These are phyloP conservation scores for Pipistrellus pygmaeus DNA, from an alignment of 2,797 vertebrate species.

Conservation along the genomic window DNA sequence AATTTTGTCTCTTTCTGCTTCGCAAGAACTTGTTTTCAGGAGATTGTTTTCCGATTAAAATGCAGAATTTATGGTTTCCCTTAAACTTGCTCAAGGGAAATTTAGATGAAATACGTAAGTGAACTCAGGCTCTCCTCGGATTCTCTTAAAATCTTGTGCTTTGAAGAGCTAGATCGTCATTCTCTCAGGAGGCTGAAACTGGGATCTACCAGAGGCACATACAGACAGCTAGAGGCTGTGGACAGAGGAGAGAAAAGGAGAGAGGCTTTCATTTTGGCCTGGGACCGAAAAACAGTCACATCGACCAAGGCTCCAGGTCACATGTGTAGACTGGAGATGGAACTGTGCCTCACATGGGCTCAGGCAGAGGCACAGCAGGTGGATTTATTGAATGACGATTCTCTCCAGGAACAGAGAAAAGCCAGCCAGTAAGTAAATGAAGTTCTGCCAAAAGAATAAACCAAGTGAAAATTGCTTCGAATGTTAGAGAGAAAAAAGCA, in stretches of 20 bases:
- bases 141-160: no score
- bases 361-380: not conserved
- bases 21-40: not conserved
- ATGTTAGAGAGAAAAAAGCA: not conserved
- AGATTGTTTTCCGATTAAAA: constrained; percentile 22
- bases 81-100: not conserved
- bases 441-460: not conserved
- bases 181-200: not conserved
- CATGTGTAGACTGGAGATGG: not conserved
- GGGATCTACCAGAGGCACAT: not conserved
- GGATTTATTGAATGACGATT: not conserved
- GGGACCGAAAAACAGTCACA: not conserved
- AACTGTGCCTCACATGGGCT: not conserved
- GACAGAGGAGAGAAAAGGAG: not conserved
- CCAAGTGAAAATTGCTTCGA: not conserved
- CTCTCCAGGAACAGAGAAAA: constrained; percentile 29
- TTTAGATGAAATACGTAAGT: no score
- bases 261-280: not conserved
- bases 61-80: not conserved
- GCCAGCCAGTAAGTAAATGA: not conserved
- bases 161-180: not conserved
- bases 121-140: no score
- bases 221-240: not conserved
- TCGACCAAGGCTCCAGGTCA: not conserved
- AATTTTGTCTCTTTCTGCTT: not conserved